Evolutionary conservation across 37 sponge, comb jelly and placozoan genomes (phyloP), one percentile per base, ranked within the genome.

Genomic region (Amphimedon queenslandica): DNA sequence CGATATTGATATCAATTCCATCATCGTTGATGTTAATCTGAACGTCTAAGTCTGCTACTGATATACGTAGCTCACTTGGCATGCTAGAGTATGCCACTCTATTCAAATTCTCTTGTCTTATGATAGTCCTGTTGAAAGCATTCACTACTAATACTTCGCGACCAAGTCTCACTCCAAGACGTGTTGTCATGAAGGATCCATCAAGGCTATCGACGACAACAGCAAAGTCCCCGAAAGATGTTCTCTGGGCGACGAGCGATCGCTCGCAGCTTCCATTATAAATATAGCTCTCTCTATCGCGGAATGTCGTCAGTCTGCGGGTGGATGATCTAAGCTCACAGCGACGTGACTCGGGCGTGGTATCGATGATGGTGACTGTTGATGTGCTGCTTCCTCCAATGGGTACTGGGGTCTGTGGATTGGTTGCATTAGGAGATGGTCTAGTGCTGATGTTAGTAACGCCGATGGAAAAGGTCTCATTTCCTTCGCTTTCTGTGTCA

Each of bases 91-190:
- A 13, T 25, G 23, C 28, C 28, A 60, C 28, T 6, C 23, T n/a
- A 6, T 6, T n/a, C 61, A 60, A 11, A n/a, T n/a, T 60, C 28
- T 13, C 21, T n/a, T 60, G 21, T 11, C 61, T 6, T 6, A 60
- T 11, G 28, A 60, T 11, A 60, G 61, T 60, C 28, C 27, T 47
- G 13, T 47, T 47, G 13, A 6, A 11, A 25, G 61, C 61, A 60
- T 25, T 60, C 61, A 11, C 27, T 60, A 60, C 61, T 60, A 60
- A n/a, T 25, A n/a, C 5, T 60, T 11, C 61, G 8, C 23, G 5
- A n/a, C 61, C 61, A 25, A 60, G 23, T 60, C 61, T 13, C 5
- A 60, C 61, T n/a, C 61, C 61, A 11, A 60, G 24, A 60, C 21
- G 27, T 6, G 27, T n/a, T 25, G 21, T 60, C 28, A 25, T 60